Conservation (phyloP, 1,140 invertebrate species). For the Diorhabda carinulata region DNA sequence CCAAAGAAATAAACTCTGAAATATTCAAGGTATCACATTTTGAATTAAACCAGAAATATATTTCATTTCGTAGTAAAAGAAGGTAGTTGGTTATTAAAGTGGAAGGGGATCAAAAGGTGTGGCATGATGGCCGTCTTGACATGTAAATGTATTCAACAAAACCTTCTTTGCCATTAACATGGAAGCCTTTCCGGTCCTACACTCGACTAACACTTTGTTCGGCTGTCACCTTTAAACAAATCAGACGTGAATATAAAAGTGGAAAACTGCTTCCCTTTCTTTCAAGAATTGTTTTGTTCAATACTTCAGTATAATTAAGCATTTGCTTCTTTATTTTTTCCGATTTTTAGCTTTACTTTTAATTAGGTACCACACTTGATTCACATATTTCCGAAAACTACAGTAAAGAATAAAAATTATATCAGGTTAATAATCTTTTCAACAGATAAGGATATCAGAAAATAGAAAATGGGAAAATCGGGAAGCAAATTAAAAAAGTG, state of each 20-base stretch:
- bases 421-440: too few species aligned
- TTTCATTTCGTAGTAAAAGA: background rate
- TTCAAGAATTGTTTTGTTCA: background rate
- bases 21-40: too few species aligned
- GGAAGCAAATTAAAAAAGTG: too few species aligned
- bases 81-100: conserved; percentile 2
- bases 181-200: conserved; percentile 23
- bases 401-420: too few species aligned
- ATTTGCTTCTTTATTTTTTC: background rate
- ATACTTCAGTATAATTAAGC: background rate
- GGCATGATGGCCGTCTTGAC: conserved; percentile 23
- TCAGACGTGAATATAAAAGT: background rate
- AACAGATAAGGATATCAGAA: too few species aligned
- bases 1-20: too few species aligned
- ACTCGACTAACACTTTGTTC: conserved; percentile 11
- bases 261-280: background rate
- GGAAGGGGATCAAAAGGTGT: background rate
- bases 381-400: too few species aligned
- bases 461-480: too few species aligned
- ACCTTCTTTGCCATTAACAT: conserved; percentile 24
- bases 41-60: background rate
- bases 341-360: background rate
- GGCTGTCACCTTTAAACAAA: conserved; percentile 17
- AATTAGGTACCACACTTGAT: background rate
- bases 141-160: conserved; percentile 27